Percentiles rank a stretch among this genome's conserved stretches.
phyloP scores from a whole-genome alignment of 2,113 vertebrate genomes.

The Ceyx melanurus region DNA sequence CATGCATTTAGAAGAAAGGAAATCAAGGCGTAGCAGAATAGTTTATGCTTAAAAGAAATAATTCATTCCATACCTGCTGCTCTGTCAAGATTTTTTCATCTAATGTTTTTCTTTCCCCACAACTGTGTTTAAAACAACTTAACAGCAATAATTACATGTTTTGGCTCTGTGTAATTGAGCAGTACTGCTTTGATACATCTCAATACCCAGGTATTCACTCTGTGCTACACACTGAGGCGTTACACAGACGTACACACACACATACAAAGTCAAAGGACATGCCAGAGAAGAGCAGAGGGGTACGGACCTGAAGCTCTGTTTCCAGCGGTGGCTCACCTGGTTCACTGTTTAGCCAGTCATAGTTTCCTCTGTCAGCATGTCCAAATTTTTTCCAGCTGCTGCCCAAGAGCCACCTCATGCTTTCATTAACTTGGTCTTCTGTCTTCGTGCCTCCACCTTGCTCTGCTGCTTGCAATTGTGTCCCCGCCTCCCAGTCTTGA shows the following conservation, averaged over 20 bases:
- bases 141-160: not conserved
- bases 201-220: not conserved
- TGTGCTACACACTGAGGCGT: not conserved
- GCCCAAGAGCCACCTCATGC: slow-evolving; percentile 82
- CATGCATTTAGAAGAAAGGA: not conserved
- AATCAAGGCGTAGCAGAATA: not conserved
- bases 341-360: slow-evolving; percentile 85
- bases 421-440: slow-evolving; percentile 34
- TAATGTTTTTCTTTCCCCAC: not conserved
- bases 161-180: not conserved
- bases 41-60: not conserved
- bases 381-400: slow-evolving; percentile 89
- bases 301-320: slow-evolving; percentile 84
- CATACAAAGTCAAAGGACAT: not conserved
- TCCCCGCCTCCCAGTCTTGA: slow-evolving; percentile 48
- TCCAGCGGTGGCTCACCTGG: slow-evolving; percentile 78
- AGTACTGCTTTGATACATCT: accelerated
- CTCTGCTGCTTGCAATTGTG: not conserved
- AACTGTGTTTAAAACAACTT: not conserved
- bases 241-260: not conserved
- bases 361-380: slow-evolving; percentile 82
- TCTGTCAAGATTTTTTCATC: not conserved
- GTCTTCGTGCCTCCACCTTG: slow-evolving; percentile 34
- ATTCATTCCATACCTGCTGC: not conserved
- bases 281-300: not conserved